phyloP scores from a whole-genome alignment of 1,140 invertebrate species.

The Grapholita molesta region DNA sequence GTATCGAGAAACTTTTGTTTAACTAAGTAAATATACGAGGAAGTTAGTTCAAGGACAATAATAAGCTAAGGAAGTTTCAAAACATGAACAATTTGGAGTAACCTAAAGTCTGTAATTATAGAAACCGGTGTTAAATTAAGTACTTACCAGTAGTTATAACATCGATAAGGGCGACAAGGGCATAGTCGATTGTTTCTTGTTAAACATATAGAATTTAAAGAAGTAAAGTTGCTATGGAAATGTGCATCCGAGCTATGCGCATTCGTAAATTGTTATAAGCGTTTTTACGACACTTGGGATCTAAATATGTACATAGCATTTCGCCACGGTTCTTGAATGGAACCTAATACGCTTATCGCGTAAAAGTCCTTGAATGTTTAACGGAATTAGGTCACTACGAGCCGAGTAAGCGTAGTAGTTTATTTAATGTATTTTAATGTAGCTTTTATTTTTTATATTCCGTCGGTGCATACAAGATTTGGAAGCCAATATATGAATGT shows the following conservation, averaged over 20 bases:
- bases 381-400: constrained; percentile 2
- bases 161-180: not conserved
- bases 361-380: constrained; percentile 17
- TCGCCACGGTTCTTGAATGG: constrained; percentile 7
- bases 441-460: not conserved
- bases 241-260: not conserved
- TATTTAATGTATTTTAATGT: constrained; percentile 1
- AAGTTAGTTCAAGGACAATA: too few species aligned
- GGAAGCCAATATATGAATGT: not conserved
- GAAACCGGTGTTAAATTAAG: too few species aligned
- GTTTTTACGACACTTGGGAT: constrained; percentile 1
- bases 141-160: not conserved
- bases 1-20: too few species aligned
- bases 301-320: not conserved
- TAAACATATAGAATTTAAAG: not conserved
- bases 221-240: not conserved
- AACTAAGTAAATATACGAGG: too few species aligned
- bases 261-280: not conserved
- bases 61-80: too few species aligned
- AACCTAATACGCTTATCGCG: constrained; percentile 16
- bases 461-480: not conserved
- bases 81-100: too few species aligned
- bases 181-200: too few species aligned
- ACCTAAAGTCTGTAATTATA: too few species aligned
- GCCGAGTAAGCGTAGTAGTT: constrained; percentile 1